Evolutionary conservation across 2,888 invertebrate genomes (phyloP), one percentile per base, ranked within the genome.

Genomic region (Tyria jacobaeae): DNA sequence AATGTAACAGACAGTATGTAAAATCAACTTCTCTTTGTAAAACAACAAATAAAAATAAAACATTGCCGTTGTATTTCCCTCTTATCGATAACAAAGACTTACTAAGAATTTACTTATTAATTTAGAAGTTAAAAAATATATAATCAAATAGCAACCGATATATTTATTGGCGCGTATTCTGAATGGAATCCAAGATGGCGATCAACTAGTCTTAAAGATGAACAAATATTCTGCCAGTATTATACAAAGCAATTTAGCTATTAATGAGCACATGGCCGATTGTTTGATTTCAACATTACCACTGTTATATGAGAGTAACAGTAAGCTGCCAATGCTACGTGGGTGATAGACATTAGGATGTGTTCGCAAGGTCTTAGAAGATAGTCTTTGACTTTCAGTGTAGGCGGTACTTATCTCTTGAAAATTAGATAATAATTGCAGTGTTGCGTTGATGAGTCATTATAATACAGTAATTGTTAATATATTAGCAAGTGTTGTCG

Each of bases 201-300:
- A 35, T 24, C 10, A 24, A 27, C 25, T 21, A 14, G 17, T 17
- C 10, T 31, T 27, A 3, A 27, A 49, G 27, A 27, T 27, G 15
- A 31, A 54, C 12, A 21, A 31, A 54, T 17, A 31, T 44, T 14
- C 14, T 17, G 6, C 21, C 3, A 31, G 5, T 50, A 35, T 44
- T 39, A 44, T 10, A 31, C 50, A 9, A 58, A 35, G 34, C 21
- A 52, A 51, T 35, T 31, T 9, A 15, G 24, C 17, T 53, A 59
- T 59, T 51, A 51, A 39, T 59, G 52, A 55, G 55, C 34, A 56
- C 51, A 57, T 31, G 52, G 61, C 35, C 52, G 39, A 59, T 44
- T 15, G 35, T 48, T 31, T 39, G 44, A 39, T 53, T 54, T 25
- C 41, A 35, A 34, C n/a, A 39, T 35, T 44, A 44, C 56, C 44